Evolutionary conservation across 2,888 invertebrate species (phyloP).

Genomic region (Brenthis hecate): DNA sequence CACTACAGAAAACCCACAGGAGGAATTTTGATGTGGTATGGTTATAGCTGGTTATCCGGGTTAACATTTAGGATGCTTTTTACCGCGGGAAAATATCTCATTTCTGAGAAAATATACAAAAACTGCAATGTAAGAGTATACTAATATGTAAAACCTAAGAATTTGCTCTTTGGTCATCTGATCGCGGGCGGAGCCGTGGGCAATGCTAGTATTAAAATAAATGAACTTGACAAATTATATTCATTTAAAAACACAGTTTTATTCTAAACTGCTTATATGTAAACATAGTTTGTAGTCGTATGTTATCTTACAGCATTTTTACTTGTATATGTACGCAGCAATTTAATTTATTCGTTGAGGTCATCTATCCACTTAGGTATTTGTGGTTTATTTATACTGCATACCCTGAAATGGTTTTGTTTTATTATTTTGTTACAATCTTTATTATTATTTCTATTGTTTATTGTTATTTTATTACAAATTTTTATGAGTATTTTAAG

Average conservation of each 20-base stretch:
- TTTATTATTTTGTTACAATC: conserved; percentile 20
- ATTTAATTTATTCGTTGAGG: conserved; percentile 24
- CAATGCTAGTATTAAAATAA: too few species aligned
- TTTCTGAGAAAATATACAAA: too few species aligned
- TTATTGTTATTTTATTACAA: conserved; percentile 22
- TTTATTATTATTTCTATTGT: conserved; percentile 20
- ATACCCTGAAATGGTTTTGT: conserved; percentile 16
- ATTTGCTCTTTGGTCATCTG: too few species aligned
- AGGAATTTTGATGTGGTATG: neutral
- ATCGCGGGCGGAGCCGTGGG: too few species aligned
- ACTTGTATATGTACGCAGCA: neutral
- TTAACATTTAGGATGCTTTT: neutral
- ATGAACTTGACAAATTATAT: too few species aligned
- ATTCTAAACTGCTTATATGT: too few species aligned
- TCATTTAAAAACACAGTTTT: too few species aligned
- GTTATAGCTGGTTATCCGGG: too few species aligned
- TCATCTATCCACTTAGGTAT: conserved; percentile 18
- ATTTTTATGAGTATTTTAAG: conserved; percentile 10
- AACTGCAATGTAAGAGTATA: too few species aligned
- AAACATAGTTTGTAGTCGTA: too few species aligned
- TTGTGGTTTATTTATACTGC: conserved; percentile 25
- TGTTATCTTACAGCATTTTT: neutral
- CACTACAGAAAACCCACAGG: neutral
- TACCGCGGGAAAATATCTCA: too few species aligned
- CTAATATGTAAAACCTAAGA: too few species aligned